Evolutionary conservation across 2,888 invertebrate species (phyloP).

Genomic region (Lymantria dispar): DNA sequence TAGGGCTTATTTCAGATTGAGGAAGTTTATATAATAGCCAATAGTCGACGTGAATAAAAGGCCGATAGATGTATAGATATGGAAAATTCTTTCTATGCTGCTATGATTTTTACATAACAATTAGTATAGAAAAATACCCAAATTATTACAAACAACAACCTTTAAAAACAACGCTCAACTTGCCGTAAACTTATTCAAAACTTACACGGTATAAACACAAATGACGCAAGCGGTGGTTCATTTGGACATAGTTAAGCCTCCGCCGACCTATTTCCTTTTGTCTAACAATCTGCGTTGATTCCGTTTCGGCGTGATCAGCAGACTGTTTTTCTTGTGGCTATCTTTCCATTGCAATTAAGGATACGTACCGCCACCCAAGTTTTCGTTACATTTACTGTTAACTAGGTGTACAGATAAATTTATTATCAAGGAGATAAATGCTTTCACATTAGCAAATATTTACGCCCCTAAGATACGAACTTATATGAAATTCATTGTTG

Average conservation of each 20-base stretch:
- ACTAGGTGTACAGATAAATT: neutral
- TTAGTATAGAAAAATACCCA: too few species aligned
- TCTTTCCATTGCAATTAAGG: slow-evolving; percentile 43
- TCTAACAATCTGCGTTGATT: slow-evolving; percentile 33
- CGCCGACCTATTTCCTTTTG: slow-evolving; percentile 41
- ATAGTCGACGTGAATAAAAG: too few species aligned
- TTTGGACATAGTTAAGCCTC: slow-evolving; percentile 34
- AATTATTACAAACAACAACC: neutral
- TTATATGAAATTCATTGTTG: too few species aligned
- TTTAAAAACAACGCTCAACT: neutral
- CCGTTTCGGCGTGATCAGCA: slow-evolving; percentile 36
- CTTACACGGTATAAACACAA: slow-evolving; percentile 40
- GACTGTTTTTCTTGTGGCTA: slow-evolving; percentile 31
- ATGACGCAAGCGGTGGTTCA: slow-evolving; percentile 24
- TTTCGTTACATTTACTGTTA: slow-evolving; percentile 18
- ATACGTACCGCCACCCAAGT: slow-evolving; percentile 28
- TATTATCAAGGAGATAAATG: too few species aligned
- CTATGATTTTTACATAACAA: too few species aligned
- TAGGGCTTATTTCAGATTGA: too few species aligned
- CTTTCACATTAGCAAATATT: too few species aligned
- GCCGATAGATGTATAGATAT: too few species aligned
- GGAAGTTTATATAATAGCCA: too few species aligned
- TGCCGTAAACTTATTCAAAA: slow-evolving; percentile 34
- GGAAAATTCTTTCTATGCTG: too few species aligned
- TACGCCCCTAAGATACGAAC: too few species aligned